Evolutionary conservation across 2,888 invertebrate species (phyloP).

Genomic region (Dolomedes plantarius): DNA sequence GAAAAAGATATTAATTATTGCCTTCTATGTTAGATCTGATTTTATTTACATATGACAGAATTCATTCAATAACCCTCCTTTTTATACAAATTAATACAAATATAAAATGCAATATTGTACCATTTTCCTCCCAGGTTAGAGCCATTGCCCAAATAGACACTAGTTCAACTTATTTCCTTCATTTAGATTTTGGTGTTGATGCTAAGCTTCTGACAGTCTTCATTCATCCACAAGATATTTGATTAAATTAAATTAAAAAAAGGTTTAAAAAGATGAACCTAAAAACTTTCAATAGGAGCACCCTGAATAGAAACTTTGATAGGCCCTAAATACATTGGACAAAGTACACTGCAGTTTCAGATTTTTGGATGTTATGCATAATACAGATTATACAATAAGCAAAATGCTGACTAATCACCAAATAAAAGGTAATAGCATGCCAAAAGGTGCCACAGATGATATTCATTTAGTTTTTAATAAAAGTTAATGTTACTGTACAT

Average conservation of each 20-base stretch:
- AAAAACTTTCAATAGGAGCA: slow-evolving; percentile 7
- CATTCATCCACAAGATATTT: neutral
- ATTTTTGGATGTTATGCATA: neutral
- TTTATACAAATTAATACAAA: neutral
- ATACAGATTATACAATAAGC: slow-evolving; percentile 9
- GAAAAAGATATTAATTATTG: too few species aligned
- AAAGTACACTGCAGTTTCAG: slow-evolving; percentile 15
- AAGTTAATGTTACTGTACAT: slow-evolving; percentile 13
- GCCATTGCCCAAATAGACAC: neutral
- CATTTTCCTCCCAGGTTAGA: neutral
- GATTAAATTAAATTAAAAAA: neutral
- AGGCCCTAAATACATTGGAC: slow-evolving; percentile 15
- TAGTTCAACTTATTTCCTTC: neutral
- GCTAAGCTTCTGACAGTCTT: slow-evolving; percentile 1
- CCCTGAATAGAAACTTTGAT: slow-evolving; percentile 28
- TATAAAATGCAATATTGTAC: neutral
- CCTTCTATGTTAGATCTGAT: too few species aligned
- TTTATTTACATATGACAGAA: too few species aligned
- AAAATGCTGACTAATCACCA: slow-evolving; percentile 15
- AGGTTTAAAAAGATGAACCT: neutral
- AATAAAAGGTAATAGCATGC: slow-evolving; percentile 7
- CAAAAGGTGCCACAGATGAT: slow-evolving; percentile 13
- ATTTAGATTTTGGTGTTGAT: neutral
- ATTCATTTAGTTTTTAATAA: neutral
- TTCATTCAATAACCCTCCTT: too few species aligned